Evolutionary conservation across 2,113 vertebrate species (phyloP).

Genomic region (Lathamus discolor): DNA sequence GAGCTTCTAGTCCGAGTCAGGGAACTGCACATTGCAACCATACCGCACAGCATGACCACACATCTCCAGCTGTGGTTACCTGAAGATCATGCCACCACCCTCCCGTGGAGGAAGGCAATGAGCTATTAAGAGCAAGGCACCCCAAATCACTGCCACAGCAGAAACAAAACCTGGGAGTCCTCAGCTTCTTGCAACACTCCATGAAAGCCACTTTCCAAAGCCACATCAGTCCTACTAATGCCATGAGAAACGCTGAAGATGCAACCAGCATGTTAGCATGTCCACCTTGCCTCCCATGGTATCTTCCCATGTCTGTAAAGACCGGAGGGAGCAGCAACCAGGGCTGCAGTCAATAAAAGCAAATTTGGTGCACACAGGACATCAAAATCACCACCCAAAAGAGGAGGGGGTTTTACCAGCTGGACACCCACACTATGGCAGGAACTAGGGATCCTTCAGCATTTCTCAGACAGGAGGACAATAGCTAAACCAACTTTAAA

Average conservation of each 20-base stretch:
- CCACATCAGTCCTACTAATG: not conserved
- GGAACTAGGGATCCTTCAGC: not conserved
- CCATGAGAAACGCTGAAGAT: not conserved
- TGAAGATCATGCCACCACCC: not conserved
- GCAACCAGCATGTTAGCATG: not conserved
- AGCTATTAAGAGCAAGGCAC: not conserved
- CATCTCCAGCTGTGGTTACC: not conserved
- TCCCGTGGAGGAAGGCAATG: not conserved
- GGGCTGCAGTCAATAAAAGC: not conserved
- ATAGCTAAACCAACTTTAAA: not conserved
- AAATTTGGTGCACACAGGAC: not conserved
- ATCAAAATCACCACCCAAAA: not conserved
- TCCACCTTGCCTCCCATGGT: fast-evolving
- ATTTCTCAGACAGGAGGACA: fast-evolving
- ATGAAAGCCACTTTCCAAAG: not conserved
- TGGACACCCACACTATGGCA: fast-evolving
- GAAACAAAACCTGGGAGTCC: not conserved
- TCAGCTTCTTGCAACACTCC: not conserved
- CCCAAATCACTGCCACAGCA: not conserved
- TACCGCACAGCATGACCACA: fast-evolving
- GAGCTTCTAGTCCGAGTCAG: not conserved
- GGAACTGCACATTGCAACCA: not conserved
- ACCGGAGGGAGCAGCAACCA: not conserved
- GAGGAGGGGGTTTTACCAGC: not conserved
- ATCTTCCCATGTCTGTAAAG: not conserved